Percentiles rank a stretch among this genome's conserved stretches.
phyloP scores from a whole-genome alignment of 2,888 invertebrate species.

The Argynnis bischoffii region DNA sequence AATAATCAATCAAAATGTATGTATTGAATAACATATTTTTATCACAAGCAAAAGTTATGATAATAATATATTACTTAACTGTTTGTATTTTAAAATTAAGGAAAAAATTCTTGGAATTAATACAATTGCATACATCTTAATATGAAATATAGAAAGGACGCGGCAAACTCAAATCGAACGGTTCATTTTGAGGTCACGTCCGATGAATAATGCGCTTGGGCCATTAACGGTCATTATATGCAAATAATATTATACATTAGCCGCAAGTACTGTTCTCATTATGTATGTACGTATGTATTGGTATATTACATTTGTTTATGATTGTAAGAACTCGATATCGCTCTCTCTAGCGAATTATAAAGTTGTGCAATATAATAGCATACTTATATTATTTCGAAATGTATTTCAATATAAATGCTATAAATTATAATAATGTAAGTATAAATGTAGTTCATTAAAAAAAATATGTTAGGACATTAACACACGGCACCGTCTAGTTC shows the following conservation, averaged over 20 bases:
- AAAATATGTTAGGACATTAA: no score
- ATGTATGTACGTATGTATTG: slow-evolving; percentile 33
- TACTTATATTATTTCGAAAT: no score
- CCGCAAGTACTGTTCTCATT: slow-evolving; percentile 44
- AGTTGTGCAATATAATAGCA: no score
- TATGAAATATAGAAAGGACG: slow-evolving; percentile 20
- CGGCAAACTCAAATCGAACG: slow-evolving; percentile 26
- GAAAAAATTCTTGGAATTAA: background rate
- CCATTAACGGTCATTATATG: slow-evolving; percentile 80
- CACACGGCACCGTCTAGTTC: no score
- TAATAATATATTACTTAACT: background rate
- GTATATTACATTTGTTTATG: slow-evolving; percentile 17
- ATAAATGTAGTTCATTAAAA: no score
- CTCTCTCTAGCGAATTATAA: background rate
- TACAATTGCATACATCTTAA: slow-evolving; percentile 10
- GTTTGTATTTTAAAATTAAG: background rate
- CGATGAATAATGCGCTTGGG: slow-evolving; percentile 68
- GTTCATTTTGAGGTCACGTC: slow-evolving; percentile 67
- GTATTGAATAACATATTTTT: no score
- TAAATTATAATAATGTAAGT: no score
- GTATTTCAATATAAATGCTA: no score
- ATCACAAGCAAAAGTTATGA: no score
- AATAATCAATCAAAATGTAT: no score
- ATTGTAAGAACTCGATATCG: slow-evolving; percentile 16
- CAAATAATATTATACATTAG: slow-evolving; percentile 74